phyloP scores from a whole-genome alignment of 1,140 invertebrate genomes.

The Latrodectus geometricus region DNA sequence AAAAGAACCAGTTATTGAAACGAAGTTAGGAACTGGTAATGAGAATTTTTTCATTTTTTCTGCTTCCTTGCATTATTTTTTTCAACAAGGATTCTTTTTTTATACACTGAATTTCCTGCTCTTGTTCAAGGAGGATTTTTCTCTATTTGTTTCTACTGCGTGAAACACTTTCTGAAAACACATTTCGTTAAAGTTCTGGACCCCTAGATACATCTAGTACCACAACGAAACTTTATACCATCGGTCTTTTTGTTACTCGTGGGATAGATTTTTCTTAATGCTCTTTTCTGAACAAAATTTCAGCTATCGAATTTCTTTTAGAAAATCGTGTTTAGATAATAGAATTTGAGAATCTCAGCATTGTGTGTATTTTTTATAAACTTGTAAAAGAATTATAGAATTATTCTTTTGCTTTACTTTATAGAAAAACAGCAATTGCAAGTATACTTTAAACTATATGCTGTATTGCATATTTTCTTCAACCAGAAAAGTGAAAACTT shows the following conservation, averaged over 20 bases:
- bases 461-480: no score
- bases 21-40: slow-evolving; percentile 35
- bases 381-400: neutral
- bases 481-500: no score
- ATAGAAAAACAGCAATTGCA: no score
- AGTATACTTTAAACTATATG: no score
- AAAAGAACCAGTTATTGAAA: slow-evolving; percentile 27
- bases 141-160: slow-evolving; percentile 6
- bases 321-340: slow-evolving; percentile 29
- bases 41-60: slow-evolving; percentile 12
- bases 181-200: slow-evolving; percentile 3
- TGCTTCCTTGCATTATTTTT: neutral
- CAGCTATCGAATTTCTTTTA: neutral
- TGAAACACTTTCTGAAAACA: slow-evolving; percentile 7
- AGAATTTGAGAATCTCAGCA: slow-evolving; percentile 20
- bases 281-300: slow-evolving; percentile 8
- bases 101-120: neutral
- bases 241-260: neutral
- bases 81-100: neutral
- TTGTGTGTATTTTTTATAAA: neutral
- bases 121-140: neutral
- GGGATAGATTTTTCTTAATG: slow-evolving; percentile 19
- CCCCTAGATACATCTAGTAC: neutral
- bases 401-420: neutral
- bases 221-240: neutral